These are phyloP conservation scores for Scaptomyza graminum DNA, from an alignment of 1,140 invertebrate genomes.

Conservation along the genomic window DNA sequence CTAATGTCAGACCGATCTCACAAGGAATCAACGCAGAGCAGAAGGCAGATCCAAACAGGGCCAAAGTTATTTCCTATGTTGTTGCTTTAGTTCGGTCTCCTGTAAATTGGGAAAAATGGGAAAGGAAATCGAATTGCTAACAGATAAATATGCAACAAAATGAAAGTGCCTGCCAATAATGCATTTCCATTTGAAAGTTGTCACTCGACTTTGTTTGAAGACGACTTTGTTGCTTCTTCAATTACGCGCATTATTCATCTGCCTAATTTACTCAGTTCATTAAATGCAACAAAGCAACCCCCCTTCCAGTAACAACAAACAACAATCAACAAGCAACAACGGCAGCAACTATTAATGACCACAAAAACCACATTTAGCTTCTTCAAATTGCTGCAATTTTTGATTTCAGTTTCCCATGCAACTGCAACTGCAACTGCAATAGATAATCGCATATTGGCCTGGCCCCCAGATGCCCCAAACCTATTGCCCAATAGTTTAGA, in stretches of 20 bases:
- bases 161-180: slow-evolving; percentile 68
- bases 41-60: slow-evolving; percentile 11
- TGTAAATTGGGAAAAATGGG: slow-evolving; percentile 15
- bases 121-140: slow-evolving; percentile 71
- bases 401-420: slow-evolving; percentile 52
- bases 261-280: slow-evolving; percentile 46
- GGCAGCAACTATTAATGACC: slow-evolving; percentile 31
- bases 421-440: slow-evolving; percentile 26
- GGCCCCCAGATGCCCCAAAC: slow-evolving; percentile 43
- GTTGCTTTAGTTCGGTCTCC: not conserved
- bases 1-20: slow-evolving; percentile 53
- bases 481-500: slow-evolving; percentile 76
- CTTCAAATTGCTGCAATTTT: slow-evolving; percentile 62
- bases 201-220: slow-evolving; percentile 48
- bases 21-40: slow-evolving; percentile 20
- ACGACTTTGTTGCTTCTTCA: slow-evolving; percentile 56
- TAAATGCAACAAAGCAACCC: slow-evolving; percentile 38
- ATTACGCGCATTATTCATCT: slow-evolving; percentile 55
- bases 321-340: slow-evolving; percentile 18
- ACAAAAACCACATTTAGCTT: slow-evolving; percentile 46
- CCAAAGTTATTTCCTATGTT: slow-evolving; percentile 10
- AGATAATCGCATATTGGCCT: slow-evolving; percentile 54
- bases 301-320: slow-evolving; percentile 7
- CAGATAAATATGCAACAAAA: slow-evolving; percentile 46
- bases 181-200: slow-evolving; percentile 72